Conservation (phyloP, 30 jellyfish, hydroid and myxozoan genomes). For the Turritopsis dohrnii region DNA sequence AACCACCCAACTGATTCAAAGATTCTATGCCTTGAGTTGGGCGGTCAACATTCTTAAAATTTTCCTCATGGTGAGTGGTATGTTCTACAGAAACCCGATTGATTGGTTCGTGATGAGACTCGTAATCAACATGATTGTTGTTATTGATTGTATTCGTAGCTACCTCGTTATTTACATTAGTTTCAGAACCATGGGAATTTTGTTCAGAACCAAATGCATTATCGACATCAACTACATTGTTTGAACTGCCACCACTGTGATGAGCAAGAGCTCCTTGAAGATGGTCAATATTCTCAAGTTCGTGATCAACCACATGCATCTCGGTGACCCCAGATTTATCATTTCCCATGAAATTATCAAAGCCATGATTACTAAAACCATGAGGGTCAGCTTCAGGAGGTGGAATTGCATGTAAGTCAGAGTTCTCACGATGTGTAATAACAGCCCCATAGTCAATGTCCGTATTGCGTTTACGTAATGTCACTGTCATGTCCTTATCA, state of each 20-base stretch:
- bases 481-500: neutral
- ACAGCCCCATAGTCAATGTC: neutral
- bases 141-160: neutral
- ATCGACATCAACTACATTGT: neutral
- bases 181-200: neutral
- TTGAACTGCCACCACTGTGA: neutral
- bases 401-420: neutral
- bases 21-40: neutral
- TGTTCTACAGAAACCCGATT: neutral
- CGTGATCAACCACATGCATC: neutral
- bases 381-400: neutral
- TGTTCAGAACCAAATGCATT: neutral
- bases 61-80: neutral
- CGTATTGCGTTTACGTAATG: neutral
- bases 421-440: neutral
- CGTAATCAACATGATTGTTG: neutral
- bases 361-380: neutral
- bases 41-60: neutral
- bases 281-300: neutral
- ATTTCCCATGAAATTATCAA: neutral
- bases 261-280: neutral
- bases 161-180: neutral
- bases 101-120: neutral
- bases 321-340: neutral
- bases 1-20: neutral